Evolutionary conservation across 2,113 vertebrate genomes (phyloP).

Genomic region (Butastur rufipennis): DNA sequence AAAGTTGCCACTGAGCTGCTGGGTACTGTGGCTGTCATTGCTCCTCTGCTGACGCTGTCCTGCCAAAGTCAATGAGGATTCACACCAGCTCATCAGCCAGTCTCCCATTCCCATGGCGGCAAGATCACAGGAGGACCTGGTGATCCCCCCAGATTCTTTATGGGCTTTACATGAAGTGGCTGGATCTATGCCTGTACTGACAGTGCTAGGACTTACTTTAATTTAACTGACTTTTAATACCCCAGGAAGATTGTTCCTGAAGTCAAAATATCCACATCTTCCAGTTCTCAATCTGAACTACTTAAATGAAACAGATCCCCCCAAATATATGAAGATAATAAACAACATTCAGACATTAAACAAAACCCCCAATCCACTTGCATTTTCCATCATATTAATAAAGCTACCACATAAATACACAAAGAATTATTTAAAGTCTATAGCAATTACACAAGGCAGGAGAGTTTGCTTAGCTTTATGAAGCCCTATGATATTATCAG

Average conservation of each 20-base stretch:
- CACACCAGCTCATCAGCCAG: not conserved
- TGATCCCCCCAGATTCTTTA: not conserved
- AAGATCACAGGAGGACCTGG: not conserved
- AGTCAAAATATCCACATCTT: not conserved
- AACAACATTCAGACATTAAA: not conserved
- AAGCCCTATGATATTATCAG: not conserved
- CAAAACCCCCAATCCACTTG: not conserved
- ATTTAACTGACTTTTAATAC: not conserved
- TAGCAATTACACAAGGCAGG: not conserved
- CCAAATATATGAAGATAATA: not conserved
- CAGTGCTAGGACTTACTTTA: not conserved
- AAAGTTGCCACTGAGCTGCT: not conserved
- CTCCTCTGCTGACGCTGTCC: rapidly evolving
- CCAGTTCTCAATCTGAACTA: not conserved
- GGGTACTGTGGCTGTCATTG: not conserved
- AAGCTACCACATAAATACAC: too few species aligned
- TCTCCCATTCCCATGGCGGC: too few species aligned
- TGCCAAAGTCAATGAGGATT: not conserved
- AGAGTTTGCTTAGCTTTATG: not conserved
- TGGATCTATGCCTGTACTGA: not conserved
- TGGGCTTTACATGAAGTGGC: not conserved
- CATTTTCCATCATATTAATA: not conserved
- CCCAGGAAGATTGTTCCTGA: not conserved
- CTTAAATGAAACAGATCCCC: not conserved
- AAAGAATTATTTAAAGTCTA: not conserved